These are phyloP conservation scores for Chaetops frenatus DNA, from an alignment of 2,113 vertebrate genomes.

Conservation along the genomic window DNA sequence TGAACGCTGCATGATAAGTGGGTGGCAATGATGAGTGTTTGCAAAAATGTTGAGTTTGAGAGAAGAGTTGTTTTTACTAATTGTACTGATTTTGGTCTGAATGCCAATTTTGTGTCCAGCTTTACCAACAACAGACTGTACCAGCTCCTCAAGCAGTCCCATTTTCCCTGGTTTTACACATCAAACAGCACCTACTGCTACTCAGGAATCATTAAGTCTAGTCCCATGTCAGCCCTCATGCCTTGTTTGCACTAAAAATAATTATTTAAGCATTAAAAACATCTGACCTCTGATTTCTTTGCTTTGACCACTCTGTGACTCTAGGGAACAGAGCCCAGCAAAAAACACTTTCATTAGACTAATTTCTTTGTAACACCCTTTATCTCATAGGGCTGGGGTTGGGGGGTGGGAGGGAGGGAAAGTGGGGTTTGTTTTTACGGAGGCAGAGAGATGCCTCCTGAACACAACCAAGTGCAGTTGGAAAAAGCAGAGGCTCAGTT, in stretches of 20 bases:
- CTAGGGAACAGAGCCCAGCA: neutral
- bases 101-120: neutral
- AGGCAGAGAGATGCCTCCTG: neutral
- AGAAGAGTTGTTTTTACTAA: neutral
- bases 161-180: neutral
- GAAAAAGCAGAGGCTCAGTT: neutral
- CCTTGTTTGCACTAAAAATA: neutral
- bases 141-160: neutral
- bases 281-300: neutral
- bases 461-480: rapidly evolving
- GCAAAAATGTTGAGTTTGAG: neutral
- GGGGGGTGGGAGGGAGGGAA: no score
- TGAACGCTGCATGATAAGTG: rapidly evolving
- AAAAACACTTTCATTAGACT: neutral
- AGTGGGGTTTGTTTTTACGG: neutral
- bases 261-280: neutral
- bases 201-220: neutral
- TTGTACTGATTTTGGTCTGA: neutral
- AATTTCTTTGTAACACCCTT: neutral
- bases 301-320: neutral
- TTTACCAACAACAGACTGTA: neutral
- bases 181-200: neutral
- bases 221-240: neutral
- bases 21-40: neutral
- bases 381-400: neutral